Percentiles rank a stretch among this genome's conserved stretches.
phyloP scores from a whole-genome alignment of 2,888 invertebrate species.

The Ditula angustiorana region DNA sequence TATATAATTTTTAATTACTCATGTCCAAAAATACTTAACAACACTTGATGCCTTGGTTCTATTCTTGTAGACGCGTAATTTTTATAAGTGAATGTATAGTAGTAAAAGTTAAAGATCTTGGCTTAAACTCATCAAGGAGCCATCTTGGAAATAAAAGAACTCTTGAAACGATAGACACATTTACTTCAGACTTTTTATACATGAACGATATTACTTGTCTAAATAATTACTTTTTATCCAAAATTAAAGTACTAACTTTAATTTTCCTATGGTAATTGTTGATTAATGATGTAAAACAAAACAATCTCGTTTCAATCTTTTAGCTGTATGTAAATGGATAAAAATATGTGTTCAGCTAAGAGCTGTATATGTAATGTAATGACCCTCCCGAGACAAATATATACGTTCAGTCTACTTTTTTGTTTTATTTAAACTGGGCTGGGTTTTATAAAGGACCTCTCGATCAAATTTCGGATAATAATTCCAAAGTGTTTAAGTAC shows the following conservation, averaged over 20 bases:
- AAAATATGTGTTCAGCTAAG: slow-evolving; percentile 64
- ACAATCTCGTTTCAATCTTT: slow-evolving; percentile 20
- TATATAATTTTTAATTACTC: too few relatives aligned
- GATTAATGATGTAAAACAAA: slow-evolving; percentile 5
- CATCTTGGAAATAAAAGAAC: neutral
- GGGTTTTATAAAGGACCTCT: too few relatives aligned
- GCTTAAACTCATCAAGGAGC: neutral
- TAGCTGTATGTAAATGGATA: slow-evolving; percentile 26
- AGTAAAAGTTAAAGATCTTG: neutral
- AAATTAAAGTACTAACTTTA: neutral
- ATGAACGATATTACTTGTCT: too few relatives aligned
- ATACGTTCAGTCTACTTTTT: slow-evolving; percentile 55
- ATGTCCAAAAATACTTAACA: too few relatives aligned
- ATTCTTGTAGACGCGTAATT: neutral
- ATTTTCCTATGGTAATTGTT: neutral
- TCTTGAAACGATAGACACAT: too few relatives aligned
- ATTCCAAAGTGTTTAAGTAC: too few relatives aligned
- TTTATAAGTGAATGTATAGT: neutral
- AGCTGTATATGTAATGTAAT: slow-evolving; percentile 64
- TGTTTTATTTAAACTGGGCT: slow-evolving; percentile 26
- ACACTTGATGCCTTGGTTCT: neutral
- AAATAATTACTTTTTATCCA: slow-evolving; percentile 3
- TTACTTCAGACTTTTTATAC: too few relatives aligned
- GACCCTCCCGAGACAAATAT: slow-evolving; percentile 61
- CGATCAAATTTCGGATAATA: too few relatives aligned